Evolutionary conservation across 2,797 vertebrate species (phyloP).

Genomic region (Halcyon chelicuti): DNA sequence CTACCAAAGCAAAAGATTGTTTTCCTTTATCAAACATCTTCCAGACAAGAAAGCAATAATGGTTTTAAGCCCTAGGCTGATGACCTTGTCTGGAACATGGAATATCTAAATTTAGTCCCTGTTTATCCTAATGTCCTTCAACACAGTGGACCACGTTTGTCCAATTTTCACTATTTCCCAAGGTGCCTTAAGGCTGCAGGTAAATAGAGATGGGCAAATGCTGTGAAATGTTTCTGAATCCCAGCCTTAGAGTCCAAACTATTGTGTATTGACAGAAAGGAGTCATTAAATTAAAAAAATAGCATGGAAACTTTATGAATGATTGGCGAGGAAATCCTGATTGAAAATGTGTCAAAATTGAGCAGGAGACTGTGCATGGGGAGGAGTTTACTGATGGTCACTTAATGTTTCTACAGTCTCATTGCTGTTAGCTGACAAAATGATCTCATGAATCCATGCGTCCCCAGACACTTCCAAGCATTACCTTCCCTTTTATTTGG

Average conservation of each 20-base stretch:
- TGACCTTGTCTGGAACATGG: fast-evolving
- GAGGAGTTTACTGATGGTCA: background rate
- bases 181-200: background rate
- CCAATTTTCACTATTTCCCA: background rate
- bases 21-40: background rate
- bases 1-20: background rate
- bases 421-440: background rate
- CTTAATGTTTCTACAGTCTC: background rate
- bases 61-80: background rate
- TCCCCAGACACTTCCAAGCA: background rate
- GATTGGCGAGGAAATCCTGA: background rate
- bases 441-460: background rate
- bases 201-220: background rate
- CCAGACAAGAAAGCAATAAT: background rate
- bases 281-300: background rate
- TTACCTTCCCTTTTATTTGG: background rate
- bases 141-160: background rate
- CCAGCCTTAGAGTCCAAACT: background rate
- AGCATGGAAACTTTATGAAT: background rate
- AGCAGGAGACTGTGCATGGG: background rate
- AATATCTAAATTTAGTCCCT: background rate
- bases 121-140: background rate
- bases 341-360: background rate
- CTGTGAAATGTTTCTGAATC: background rate
- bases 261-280: background rate